phyloP scores from a whole-genome alignment of 64 coral and sea anemone species.

The Cladopsammia gracilis region DNA sequence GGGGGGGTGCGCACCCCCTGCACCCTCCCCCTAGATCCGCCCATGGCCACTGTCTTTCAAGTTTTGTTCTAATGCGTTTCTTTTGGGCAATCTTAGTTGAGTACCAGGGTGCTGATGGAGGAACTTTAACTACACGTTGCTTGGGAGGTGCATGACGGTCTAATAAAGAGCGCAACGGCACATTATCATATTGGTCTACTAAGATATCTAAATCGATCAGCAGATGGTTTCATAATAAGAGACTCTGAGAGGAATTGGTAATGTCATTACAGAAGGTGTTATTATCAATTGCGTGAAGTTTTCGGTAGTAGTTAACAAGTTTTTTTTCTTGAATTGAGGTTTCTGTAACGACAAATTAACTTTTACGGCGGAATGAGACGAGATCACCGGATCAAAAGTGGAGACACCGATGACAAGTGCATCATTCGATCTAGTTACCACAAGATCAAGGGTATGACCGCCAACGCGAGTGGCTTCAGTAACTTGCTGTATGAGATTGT shows the following conservation, averaged over 20 bases:
- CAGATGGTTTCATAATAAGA: constrained; percentile 4
- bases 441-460: constrained; percentile 18
- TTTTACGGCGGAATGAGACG: constrained; percentile 21
- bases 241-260: constrained; percentile 5
- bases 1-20: too few relatives aligned
- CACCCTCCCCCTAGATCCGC: too few relatives aligned
- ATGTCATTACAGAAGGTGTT: constrained; percentile 36
- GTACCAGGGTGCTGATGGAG: constrained; percentile 60
- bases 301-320: constrained; percentile 27
- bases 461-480: neutral
- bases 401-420: neutral
- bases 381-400: neutral
- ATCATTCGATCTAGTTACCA: constrained; percentile 5
- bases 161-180: constrained; percentile 10
- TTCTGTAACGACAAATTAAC: constrained; percentile 41
- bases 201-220: constrained; percentile 33
- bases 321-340: constrained; percentile 38
- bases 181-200: constrained; percentile 17
- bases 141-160: constrained; percentile 28
- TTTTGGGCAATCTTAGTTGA: constrained; percentile 29
- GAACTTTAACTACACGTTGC: constrained; percentile 37
- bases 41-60: constrained; percentile 61
- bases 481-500: constrained; percentile 24
- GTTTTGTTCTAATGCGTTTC: constrained; percentile 33
- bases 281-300: neutral